Evolutionary conservation across 2,797 vertebrate species (phyloP).

Genomic region (Pantherophis vulpinus): DNA sequence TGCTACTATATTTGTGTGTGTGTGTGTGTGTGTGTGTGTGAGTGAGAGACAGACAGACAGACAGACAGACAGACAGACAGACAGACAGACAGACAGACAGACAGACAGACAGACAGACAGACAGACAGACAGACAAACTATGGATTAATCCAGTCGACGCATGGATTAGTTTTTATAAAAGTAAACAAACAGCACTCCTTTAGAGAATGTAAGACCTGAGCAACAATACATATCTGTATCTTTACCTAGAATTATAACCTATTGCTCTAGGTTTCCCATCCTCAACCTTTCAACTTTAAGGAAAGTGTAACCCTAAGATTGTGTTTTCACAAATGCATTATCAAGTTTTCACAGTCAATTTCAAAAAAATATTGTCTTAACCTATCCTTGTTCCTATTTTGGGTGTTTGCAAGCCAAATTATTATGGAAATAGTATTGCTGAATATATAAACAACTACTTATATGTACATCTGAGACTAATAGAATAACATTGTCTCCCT

Average conservation of each 20-base stretch:
- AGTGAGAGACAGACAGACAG: too few species aligned
- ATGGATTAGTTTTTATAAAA: slow-evolving; percentile 39
- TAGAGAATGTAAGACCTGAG: slow-evolving; percentile 14
- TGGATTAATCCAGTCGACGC: slow-evolving; percentile 49
- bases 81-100: not conserved
- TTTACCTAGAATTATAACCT: not conserved
- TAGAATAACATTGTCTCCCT: not conserved
- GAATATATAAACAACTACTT: not conserved
- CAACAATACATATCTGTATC: not conserved
- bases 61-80: not conserved
- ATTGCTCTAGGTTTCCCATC: not conserved
- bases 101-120: not conserved
- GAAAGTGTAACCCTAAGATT: slow-evolving; percentile 3
- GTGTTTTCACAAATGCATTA: not conserved
- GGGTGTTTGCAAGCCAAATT: slow-evolving; percentile 3
- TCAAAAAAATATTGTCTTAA: not conserved
- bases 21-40: too few species aligned
- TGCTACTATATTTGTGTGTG: not conserved
- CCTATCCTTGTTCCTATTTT: not conserved
- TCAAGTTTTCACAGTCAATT: not conserved
- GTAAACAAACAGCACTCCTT: slow-evolving; percentile 9
- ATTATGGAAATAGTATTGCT: slow-evolving; percentile 4
- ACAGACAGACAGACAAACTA: not conserved
- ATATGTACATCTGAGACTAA: not conserved
- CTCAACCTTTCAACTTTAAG: not conserved